Percentiles rank a stretch among this genome's conserved stretches.
Evolutionary conservation across 1,140 invertebrate genomes (phyloP).

Genomic region (Stegodyphus dumicola): DNA sequence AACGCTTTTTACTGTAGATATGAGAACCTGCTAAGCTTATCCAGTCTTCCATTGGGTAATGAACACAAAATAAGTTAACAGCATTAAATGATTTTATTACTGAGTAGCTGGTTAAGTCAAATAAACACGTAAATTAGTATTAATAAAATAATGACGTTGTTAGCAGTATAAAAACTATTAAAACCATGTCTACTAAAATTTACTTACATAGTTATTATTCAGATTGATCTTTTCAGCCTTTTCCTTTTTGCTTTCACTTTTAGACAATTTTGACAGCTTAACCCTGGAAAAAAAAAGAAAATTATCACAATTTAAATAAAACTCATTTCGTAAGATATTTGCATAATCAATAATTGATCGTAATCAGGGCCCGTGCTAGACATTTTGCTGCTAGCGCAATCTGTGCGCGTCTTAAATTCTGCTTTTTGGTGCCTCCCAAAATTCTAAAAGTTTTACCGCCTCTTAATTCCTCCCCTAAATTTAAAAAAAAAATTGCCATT

Average conservation of each 20-base stretch:
- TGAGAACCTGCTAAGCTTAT: too few relatives aligned
- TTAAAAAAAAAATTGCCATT: background rate
- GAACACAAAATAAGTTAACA: too few relatives aligned
- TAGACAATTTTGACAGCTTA: constrained; percentile 31
- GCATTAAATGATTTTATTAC: too few relatives aligned
- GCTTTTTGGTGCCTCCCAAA: too few relatives aligned
- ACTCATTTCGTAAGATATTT: background rate
- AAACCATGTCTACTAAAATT: background rate
- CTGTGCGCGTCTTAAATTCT: too few relatives aligned
- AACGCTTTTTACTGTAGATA: too few relatives aligned
- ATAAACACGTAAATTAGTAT: too few relatives aligned
- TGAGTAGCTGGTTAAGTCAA: too few relatives aligned
- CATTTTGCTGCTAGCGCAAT: background rate
- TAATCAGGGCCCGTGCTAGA: background rate
- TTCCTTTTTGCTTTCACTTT: constrained; percentile 39
- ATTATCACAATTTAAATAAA: background rate
- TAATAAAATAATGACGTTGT: too few relatives aligned
- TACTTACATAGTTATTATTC: constrained; percentile 36
- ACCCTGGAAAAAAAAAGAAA: constrained; percentile 8
- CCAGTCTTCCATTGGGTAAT: too few relatives aligned
- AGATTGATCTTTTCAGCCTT: constrained; percentile 20
- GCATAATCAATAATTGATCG: background rate
- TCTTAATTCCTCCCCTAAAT: background rate
- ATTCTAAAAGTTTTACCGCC: background rate
- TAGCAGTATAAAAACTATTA: too few relatives aligned